Base-by-base conservation (phyloP, 2,797 vertebrate genomes). In the Cyclura pinguis region DNA sequence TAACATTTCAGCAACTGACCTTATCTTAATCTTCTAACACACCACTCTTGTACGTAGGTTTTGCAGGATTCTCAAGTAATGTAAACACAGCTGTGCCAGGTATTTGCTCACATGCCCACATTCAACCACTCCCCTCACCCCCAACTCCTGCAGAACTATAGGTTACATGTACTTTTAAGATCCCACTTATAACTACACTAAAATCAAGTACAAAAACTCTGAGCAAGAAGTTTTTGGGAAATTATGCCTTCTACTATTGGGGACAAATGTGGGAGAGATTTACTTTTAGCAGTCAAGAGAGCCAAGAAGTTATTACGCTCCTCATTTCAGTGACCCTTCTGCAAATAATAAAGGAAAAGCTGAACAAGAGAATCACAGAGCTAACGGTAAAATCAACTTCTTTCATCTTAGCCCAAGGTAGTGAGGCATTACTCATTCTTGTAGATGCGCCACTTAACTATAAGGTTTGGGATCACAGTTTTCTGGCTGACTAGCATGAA, bases 1-100 rank as follows among this genome's bases (percentile, higher is more conserved):
- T 42, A 85, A 78, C 16, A 89, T 89, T 89, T 78, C n/a, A 78
- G 47, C 6, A 62, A 57, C 47, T 84, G 57, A 50, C 52, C 29
- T n/a, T 59, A 59, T 35, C 59, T 57, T 78, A 85, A 84, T 89
- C 52, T 35, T 82, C 67, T 50, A 57, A 73, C 69, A 16, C 22
- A 16, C 6, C 38, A 35, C 13, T 55, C 83, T 50, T 84, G 55
- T 55, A 84, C 4, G 1, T 62, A 89, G 29, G 13, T 72, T 83
- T 29, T 50, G 4, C 32, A 76, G 50, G 32, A 12, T 22, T 72
- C 67, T 42, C 72, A 76, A 47, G 20, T 62, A 62, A 69, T 38
- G 57, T 29, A 69, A 81, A 18, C 6, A 88, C 32, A 38, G 52
- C n/a, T n/a, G 32, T 29, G n/a, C 38, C 35, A 76, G 76, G 59